phyloP scores from a whole-genome alignment of 2,113 vertebrate genomes.

The Hypomesus transpacificus region DNA sequence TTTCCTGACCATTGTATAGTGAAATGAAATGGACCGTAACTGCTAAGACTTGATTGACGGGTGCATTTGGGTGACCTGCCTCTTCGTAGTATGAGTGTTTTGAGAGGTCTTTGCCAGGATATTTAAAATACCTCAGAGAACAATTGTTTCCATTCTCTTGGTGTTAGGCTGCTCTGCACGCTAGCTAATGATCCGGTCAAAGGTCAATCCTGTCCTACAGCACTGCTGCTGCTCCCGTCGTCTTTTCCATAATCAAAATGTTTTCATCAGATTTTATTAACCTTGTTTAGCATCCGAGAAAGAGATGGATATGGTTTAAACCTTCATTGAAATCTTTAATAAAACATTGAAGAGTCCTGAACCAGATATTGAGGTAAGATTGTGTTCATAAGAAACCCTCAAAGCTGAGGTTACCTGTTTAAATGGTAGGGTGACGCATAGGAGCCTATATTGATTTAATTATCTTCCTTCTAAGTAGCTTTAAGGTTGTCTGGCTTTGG shows the following conservation, averaged over 20 bases:
- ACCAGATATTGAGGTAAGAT: too few relatives aligned
- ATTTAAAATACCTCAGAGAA: constrained; percentile 32
- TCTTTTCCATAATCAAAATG: neutral
- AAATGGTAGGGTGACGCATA: too few relatives aligned
- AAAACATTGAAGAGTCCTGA: too few relatives aligned
- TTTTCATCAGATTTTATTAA: neutral
- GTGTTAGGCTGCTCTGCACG: constrained; percentile 16
- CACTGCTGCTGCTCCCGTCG: neutral
- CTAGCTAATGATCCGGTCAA: constrained; percentile 12
- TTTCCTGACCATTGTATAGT: neutral
- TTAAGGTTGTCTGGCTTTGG: too few relatives aligned
- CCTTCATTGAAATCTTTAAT: too few relatives aligned
- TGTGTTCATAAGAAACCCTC: too few relatives aligned
- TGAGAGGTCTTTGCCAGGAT: constrained; percentile 26
- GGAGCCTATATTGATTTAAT: too few relatives aligned
- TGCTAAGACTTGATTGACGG: neutral
- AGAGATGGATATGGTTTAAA: too few relatives aligned
- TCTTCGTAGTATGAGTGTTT: neutral
- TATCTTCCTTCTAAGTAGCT: too few relatives aligned
- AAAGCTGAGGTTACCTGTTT: too few relatives aligned
- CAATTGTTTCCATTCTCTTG: constrained; percentile 25
- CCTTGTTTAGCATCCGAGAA: neutral
- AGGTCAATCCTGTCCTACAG: neutral
- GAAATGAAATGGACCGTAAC: neutral
- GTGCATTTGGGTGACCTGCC: neutral